phyloP scores from a whole-genome alignment of 1,140 invertebrate genomes.

The Danaus plexippus region DNA sequence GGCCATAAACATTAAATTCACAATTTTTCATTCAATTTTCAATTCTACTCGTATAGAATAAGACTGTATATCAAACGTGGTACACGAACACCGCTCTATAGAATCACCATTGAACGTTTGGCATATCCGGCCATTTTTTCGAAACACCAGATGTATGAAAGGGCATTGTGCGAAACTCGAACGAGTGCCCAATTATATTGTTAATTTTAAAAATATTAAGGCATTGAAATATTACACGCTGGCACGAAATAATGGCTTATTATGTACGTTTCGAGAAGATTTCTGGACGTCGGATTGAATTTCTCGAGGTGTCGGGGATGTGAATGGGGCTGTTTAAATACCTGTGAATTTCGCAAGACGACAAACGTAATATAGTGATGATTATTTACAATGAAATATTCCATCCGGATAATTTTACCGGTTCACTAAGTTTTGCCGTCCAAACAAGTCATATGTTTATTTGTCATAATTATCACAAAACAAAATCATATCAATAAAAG shows the following conservation, averaged over 20 bases:
- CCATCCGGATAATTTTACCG: too few relatives aligned
- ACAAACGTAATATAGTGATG: too few relatives aligned
- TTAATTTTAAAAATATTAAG: constrained; percentile 69
- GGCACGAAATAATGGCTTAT: constrained; percentile 62
- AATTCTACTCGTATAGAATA: constrained; percentile 11
- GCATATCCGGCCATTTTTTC: constrained; percentile 67
- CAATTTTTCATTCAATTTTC: constrained; percentile 15
- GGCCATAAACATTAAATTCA: constrained; percentile 14
- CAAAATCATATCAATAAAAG: too few relatives aligned
- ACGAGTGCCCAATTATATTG: constrained; percentile 68
- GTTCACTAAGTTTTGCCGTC: too few relatives aligned
- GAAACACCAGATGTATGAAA: constrained; percentile 59
- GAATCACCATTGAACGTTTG: constrained; percentile 57
- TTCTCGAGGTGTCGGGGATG: constrained; percentile 19
- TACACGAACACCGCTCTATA: constrained; percentile 18
- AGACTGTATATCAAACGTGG: constrained; percentile 43
- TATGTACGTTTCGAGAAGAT: constrained; percentile 34
- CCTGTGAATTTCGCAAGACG: too few relatives aligned
- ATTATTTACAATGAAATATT: too few relatives aligned
- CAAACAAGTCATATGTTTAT: too few relatives aligned
- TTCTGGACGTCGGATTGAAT: constrained; percentile 13
- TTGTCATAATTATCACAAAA: too few relatives aligned
- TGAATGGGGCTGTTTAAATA: constrained; percentile 2
- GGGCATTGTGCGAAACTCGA: constrained; percentile 46
- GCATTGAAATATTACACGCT: constrained; percentile 65